phyloP scores from a whole-genome alignment of 2,797 vertebrate species.

The Brachyalestes nurse region DNA sequence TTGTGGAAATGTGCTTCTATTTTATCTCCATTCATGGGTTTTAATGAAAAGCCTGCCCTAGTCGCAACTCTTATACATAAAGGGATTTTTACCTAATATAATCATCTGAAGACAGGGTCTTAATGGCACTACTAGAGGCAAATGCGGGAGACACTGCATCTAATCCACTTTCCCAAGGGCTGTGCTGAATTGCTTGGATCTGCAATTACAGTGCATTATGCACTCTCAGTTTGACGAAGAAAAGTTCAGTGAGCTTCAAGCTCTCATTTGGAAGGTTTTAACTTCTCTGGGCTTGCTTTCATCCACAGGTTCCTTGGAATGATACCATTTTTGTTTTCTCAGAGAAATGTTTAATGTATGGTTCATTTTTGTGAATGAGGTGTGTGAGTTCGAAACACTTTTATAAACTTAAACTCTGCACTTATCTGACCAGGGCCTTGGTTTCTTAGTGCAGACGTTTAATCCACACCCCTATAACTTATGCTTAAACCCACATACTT shows the following conservation, averaged over 20 bases:
- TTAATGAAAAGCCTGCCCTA: conserved; percentile 29
- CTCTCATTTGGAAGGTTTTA: not conserved
- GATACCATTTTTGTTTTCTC: too few species aligned
- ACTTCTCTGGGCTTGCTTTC: not conserved
- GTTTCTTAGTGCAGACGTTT: too few species aligned
- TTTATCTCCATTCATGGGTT: conserved; percentile 28
- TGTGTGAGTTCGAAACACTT: too few species aligned
- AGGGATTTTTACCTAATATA: conserved; percentile 32
- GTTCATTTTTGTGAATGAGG: too few species aligned
- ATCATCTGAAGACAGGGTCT: conserved; percentile 5
- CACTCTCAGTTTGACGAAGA: conserved; percentile 18
- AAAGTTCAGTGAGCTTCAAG: not conserved
- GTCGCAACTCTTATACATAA: conserved; percentile 5
- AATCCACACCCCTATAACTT: too few species aligned
- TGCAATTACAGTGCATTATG: conserved; percentile 29
- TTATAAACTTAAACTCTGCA: too few species aligned
- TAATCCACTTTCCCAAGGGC: conserved; percentile 24
- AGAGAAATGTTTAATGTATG: too few species aligned
- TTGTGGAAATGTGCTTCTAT: not conserved
- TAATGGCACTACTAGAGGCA: conserved; percentile 18
- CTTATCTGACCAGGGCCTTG: too few species aligned
- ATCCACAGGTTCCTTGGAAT: not conserved
- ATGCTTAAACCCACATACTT: too few species aligned
- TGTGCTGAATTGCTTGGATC: conserved; percentile 20
- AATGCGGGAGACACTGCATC: conserved; percentile 10